Base-by-base conservation (phyloP, 1,140 invertebrate genomes). In the Vanessa atalanta region DNA sequence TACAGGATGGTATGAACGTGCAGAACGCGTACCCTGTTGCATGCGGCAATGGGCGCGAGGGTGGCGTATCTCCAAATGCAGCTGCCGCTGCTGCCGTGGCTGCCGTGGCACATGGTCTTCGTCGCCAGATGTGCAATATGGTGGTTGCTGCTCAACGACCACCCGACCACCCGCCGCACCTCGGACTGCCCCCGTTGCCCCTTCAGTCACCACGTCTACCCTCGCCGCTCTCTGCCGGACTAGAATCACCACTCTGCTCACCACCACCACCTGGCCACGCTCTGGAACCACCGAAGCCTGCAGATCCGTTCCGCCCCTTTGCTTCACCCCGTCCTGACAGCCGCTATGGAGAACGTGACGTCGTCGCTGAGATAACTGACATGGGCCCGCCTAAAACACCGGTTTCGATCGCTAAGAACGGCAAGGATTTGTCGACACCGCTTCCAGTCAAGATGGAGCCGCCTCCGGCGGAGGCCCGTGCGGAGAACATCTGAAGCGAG, bases 31-130 rank as follows among this genome's bases (percentile, higher is more conserved):
- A 93, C 74, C 73, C 77, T 53, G 85, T 87, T 65, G 82, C 90
- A 11, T 94, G 93, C 81, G 93, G 93, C 77, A 94, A 94, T 82
- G 94, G 94, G 31, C 92, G 93, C 75, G 94, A 96, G 89, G 94
- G 94, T 80, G 91, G 94, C 78, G 83, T 95, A 83, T 94, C 95
- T 72, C 95, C 95, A 61, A 95, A 95, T 80, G 95, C 96, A 9
- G 95, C 95, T 23, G 95, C 96, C 73, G 95, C 95, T 61, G 95
- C 95, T n/a, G 95, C 95, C 76, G 95, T 96, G 67, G 95, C 96
- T 16, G 95, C 95, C 50, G 96, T 96, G 73, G 95, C 95, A 47
- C 95, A 96, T 91, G 95, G 94, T 80, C 88, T 93, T 63, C 90
- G 91, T 31, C 90, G 91, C 7, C 92, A 93, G 79, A 92, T 93